Evolutionary conservation across 2,113 vertebrate species (phyloP), one percentile per base, ranked within the genome.

Genomic region (Microtus richardsoni): DNA sequence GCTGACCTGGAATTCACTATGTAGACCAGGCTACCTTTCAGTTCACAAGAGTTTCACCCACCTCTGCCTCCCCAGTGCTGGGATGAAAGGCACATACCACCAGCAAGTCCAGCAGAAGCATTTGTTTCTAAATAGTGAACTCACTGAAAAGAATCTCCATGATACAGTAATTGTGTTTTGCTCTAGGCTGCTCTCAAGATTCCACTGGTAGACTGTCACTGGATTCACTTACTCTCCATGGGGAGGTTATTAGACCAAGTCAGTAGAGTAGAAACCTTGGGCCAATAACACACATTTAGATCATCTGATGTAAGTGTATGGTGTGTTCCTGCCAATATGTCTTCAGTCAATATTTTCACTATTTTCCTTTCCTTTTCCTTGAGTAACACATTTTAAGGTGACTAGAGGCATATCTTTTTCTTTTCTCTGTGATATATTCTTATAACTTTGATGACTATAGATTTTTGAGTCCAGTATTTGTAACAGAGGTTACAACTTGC

Each of bases 401-500:
- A 68, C 91, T 82, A 24, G 91, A 11, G 1, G 1, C 47, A 68
- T 7, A 49, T 84, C 83, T 7, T 87, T 88, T 92, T 79, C 5
- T 39, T 84, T 84, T 30, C 3, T 84, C 5, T 91, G 78, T 92
- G 62, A 77, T 19, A 78, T 91, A 12, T 5, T 1, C 36, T 88
- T 97, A 93, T 84, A 74, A 26, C 70, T 95, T 93, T 93, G 52
- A 44, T 39, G 92, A 58, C 66, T 2, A 14, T 16, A 28, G 3
- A 60, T 88, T 1, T 9, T 24, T 58, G 41, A 19, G 2, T 85
- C 26, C 47, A 84, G 21, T 82, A 39, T 92, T 95, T 86, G 16
- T 97, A 96, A 83, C 1, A 71, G 33, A 89, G 7, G 14, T 95
- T 96, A 96, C 93, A 96, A 94, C 52, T 71, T 87, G 58, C 44